phyloP scores from a whole-genome alignment of 2,113 vertebrate species.

The Hylia prasina region DNA sequence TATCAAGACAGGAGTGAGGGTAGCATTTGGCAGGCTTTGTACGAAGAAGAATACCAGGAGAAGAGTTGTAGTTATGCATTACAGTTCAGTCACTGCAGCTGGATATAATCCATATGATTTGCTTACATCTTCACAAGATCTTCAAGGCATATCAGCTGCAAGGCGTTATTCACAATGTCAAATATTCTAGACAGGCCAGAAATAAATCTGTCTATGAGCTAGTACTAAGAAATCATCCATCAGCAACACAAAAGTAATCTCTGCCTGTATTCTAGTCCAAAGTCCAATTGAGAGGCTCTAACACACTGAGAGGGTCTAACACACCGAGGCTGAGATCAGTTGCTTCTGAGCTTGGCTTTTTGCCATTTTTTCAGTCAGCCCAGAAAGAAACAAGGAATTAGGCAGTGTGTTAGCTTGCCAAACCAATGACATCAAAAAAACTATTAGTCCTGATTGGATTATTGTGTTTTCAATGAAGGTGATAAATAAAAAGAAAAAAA shows the following conservation, averaged over 20 bases:
- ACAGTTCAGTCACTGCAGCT: background rate
- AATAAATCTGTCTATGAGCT: slow-evolving; percentile 43
- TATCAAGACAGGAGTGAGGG: background rate
- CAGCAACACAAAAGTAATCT: slow-evolving; percentile 28
- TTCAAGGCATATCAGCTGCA: slow-evolving; percentile 45
- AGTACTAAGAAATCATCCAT: slow-evolving; percentile 43
- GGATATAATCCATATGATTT: slow-evolving; percentile 11
- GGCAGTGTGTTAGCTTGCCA: background rate
- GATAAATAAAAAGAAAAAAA: background rate
- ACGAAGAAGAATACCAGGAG: background rate
- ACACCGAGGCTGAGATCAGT: accelerated
- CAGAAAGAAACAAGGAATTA: slow-evolving; percentile 6
- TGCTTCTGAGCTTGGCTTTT: background rate
- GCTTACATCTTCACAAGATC: slow-evolving; percentile 31
- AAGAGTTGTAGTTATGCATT: background rate
- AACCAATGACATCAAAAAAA: background rate
- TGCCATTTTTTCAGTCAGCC: background rate
- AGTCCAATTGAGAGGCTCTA: background rate
- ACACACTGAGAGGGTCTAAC: background rate
- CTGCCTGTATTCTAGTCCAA: background rate
- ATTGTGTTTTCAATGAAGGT: background rate
- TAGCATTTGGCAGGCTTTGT: background rate
- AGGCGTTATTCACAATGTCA: slow-evolving; percentile 28
- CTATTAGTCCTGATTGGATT: background rate
- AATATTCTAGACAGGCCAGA: slow-evolving; percentile 30